These are phyloP conservation scores for Cetoscarus ocellatus DNA, from an alignment of 2,797 vertebrate genomes.

Conservation along the genomic window DNA sequence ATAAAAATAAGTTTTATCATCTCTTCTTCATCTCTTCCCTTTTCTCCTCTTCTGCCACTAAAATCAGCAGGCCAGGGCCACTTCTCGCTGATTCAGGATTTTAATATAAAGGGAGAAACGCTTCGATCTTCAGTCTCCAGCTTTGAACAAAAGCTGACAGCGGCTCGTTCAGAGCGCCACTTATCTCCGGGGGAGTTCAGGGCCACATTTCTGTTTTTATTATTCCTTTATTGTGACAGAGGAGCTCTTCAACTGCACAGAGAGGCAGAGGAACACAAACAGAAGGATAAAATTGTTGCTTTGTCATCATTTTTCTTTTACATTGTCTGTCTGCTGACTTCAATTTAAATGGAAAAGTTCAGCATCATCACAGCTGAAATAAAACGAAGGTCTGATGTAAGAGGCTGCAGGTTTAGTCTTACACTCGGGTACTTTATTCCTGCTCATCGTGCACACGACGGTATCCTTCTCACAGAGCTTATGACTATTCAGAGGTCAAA, in stretches of 20 bases:
- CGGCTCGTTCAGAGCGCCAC: constrained; percentile 12
- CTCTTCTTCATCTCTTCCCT: background rate
- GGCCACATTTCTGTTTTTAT: background rate
- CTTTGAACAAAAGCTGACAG: constrained; percentile 28
- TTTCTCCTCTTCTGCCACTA: background rate
- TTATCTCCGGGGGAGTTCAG: constrained; percentile 18
- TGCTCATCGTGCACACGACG: background rate
- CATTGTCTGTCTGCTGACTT: background rate
- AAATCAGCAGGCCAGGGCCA: background rate
- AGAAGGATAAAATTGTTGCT: background rate
- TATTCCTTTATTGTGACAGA: background rate
- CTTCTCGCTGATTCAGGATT: constrained; percentile 32
- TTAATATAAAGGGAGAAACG: background rate
- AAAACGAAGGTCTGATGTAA: background rate
- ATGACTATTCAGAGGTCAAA: too few relatives aligned
- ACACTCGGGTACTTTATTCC: background rate
- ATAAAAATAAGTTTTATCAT: constrained; percentile 6
- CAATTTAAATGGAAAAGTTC: background rate
- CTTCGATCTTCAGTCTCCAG: constrained; percentile 7
- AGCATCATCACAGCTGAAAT: background rate
- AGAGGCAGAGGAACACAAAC: background rate
- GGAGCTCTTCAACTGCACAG: background rate
- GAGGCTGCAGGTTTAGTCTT: background rate
- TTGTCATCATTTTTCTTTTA: background rate
- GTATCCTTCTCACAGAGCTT: too few relatives aligned